Conservation (phyloP, 1,140 invertebrate genomes). For the Thaumatotibia leucotreta region DNA sequence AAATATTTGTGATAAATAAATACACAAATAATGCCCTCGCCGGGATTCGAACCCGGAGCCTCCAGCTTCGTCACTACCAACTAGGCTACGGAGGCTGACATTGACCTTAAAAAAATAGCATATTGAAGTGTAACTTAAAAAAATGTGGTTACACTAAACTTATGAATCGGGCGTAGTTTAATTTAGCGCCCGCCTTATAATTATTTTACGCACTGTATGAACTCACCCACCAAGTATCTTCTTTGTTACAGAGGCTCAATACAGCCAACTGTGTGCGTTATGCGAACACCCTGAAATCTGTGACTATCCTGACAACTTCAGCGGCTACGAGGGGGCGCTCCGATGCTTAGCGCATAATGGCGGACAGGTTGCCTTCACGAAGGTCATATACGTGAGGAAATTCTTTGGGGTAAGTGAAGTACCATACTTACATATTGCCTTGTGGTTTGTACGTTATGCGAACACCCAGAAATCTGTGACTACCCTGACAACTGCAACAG, state of each 20-base stretch:
- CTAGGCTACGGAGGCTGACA: too few relatives aligned
- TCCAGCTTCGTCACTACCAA: too few relatives aligned
- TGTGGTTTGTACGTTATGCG: slow-evolving; percentile 83
- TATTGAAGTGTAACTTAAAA: too few relatives aligned
- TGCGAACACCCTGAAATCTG: slow-evolving; percentile 85
- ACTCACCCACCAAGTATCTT: not conserved
- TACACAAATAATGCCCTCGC: too few relatives aligned
- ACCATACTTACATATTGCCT: not conserved
- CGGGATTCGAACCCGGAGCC: too few relatives aligned
- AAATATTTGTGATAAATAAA: too few relatives aligned
- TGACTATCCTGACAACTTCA: slow-evolving; percentile 88
- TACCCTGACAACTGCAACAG: slow-evolving; percentile 90
- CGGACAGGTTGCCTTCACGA: slow-evolving; percentile 90
- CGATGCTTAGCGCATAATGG: slow-evolving; percentile 86
- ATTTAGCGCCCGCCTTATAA: too few relatives aligned
- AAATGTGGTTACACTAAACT: too few relatives aligned
- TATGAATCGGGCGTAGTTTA: too few relatives aligned
- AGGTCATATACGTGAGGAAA: slow-evolving; percentile 86
- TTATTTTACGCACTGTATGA: too few relatives aligned
- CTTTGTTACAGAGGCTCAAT: slow-evolving; percentile 79
- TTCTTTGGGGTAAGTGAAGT: slow-evolving; percentile 82
- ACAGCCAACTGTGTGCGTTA: slow-evolving; percentile 83
- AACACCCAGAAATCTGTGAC: slow-evolving; percentile 84
- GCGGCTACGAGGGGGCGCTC: slow-evolving; percentile 90
- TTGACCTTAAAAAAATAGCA: too few relatives aligned